phyloP scores from a whole-genome alignment of 2,888 invertebrate species.

The Agriopis aurantiaria region DNA sequence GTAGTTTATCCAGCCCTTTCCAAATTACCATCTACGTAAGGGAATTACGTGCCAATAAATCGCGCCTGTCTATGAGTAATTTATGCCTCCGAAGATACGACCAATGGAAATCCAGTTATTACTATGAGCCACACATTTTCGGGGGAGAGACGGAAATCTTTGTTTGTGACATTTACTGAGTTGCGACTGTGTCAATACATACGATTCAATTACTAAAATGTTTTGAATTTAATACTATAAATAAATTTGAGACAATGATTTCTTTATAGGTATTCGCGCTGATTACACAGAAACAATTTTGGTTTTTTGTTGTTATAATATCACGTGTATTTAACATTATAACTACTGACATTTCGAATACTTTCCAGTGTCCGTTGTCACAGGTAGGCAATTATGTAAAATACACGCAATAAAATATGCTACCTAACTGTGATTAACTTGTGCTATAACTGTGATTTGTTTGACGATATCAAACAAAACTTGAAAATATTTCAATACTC shows the following conservation, averaged over 20 bases:
- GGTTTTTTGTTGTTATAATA: no score
- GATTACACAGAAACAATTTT: no score
- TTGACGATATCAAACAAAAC: no score
- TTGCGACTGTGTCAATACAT: neutral
- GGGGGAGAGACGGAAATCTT: neutral
- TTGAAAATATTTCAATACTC: no score
- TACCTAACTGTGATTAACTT: no score
- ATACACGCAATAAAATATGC: no score
- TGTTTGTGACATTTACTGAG: neutral
- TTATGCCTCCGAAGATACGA: conserved; percentile 63
- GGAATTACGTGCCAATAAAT: neutral
- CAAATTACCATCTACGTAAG: neutral
- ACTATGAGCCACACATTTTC: neutral
- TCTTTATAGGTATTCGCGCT: no score
- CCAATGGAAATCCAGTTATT: conserved; percentile 45
- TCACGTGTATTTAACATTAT: no score
- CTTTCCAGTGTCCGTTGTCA: no score
- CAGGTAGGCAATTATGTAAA: no score
- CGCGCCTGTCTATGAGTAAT: conserved; percentile 55
- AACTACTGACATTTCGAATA: no score
- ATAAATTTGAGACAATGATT: neutral
- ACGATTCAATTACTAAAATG: neutral
- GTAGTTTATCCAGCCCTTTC: neutral
- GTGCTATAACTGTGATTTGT: no score
- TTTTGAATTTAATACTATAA: neutral